These are phyloP conservation scores for Solen grandis DNA, from an alignment of 1,140 invertebrate genomes.

Conservation along the genomic window DNA sequence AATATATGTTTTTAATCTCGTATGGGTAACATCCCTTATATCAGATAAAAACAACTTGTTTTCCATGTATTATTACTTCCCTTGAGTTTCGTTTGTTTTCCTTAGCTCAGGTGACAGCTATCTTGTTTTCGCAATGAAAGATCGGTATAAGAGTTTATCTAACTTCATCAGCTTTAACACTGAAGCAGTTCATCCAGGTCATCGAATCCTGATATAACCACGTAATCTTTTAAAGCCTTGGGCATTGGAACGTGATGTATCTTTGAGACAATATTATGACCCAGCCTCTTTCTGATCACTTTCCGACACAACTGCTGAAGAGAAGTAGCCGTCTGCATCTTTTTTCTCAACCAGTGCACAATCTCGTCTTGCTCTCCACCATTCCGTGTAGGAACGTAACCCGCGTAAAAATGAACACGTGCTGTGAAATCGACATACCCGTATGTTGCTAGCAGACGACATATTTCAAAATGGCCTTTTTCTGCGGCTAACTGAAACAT, in stretches of 20 bases:
- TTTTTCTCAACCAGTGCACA: slow-evolving; percentile 69
- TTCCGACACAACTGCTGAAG: slow-evolving; percentile 76
- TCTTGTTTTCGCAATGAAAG: no score
- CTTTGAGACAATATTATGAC: slow-evolving; percentile 72
- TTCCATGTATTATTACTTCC: no score
- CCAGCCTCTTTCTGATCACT: slow-evolving; percentile 73
- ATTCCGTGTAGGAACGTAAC: slow-evolving; percentile 70
- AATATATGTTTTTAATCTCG: no score
- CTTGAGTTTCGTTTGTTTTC: no score
- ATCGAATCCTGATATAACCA: slow-evolving; percentile 74
- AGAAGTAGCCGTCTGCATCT: slow-evolving; percentile 73
- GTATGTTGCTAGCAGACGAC: slow-evolving; percentile 74
- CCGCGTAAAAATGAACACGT: slow-evolving; percentile 71
- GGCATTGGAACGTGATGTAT: slow-evolving; percentile 75
- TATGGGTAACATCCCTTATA: no score
- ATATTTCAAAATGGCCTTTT: slow-evolving; percentile 77
- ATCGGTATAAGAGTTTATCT: no score
- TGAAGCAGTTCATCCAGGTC: slow-evolving; percentile 46
- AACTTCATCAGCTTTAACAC: no score
- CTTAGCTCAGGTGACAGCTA: no score
- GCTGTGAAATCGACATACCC: slow-evolving; percentile 76
- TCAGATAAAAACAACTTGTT: no score
- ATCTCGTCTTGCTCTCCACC: slow-evolving; percentile 70
- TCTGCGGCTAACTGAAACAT: slow-evolving; percentile 78
- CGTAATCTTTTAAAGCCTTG: slow-evolving; percentile 76